Conservation (phyloP, 53 echinoderm and acorn worm species). For the Holothuria leucospilota region DNA sequence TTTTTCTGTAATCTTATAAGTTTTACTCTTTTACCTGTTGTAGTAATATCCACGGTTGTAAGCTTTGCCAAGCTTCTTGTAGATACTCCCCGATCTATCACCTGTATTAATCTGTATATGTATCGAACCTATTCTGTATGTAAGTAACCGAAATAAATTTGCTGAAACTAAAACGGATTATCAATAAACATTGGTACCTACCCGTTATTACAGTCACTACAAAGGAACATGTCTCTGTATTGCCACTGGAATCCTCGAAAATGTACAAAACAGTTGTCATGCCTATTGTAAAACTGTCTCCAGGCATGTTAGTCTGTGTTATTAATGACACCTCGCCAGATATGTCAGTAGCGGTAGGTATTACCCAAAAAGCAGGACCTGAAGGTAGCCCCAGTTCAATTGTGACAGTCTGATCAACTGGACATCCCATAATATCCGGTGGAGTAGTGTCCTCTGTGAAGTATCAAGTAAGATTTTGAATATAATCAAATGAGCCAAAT, state of each 20-base stretch:
- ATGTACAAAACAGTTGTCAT: conserved; percentile 50
- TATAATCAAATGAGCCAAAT: no score
- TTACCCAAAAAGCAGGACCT: conserved; percentile 16
- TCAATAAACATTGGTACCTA: background rate
- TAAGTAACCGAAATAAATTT: no score
- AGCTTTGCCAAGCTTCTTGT: no score
- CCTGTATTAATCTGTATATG: no score
- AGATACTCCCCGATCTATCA: no score
- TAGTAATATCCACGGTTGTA: no score
- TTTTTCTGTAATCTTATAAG: no score
- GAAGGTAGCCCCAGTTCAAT: conserved; percentile 30
- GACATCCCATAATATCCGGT: background rate
- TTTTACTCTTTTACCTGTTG: no score
- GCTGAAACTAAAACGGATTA: no score
- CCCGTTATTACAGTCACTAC: conserved; percentile 64
- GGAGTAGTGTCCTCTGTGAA: background rate
- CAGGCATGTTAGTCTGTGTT: conserved; percentile 8
- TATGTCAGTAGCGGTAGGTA: conserved; percentile 68
- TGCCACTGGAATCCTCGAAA: conserved; percentile 59
- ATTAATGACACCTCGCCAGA: conserved; percentile 24
- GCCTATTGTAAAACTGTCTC: background rate
- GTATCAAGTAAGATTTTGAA: no score
- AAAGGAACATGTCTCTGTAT: conserved; percentile 58
- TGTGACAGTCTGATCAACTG: background rate
- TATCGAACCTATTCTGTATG: no score